Evolutionary conservation across 2,797 vertebrate genomes (phyloP).

Genomic region (Alcedo atthis): DNA sequence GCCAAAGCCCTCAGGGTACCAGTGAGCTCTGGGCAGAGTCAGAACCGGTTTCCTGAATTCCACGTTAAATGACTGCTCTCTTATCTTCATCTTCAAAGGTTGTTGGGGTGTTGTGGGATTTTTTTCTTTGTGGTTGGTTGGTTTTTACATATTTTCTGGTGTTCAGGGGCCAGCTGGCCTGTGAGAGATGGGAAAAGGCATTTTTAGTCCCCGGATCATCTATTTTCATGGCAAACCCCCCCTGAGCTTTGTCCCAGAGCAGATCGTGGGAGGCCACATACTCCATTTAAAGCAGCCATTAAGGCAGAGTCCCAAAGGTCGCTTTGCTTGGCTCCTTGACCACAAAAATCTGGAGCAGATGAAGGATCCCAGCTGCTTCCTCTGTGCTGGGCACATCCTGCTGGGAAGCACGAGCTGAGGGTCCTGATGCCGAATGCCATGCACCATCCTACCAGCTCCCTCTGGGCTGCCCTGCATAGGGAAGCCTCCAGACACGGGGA

Average conservation of each 20-base stretch:
- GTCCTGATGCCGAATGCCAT: fast-evolving
- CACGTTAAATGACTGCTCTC: fast-evolving
- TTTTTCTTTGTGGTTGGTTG: not conserved
- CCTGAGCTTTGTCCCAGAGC: not conserved
- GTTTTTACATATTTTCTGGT: not conserved
- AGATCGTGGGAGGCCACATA: not conserved
- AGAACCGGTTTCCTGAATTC: not conserved
- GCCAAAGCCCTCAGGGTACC: not conserved
- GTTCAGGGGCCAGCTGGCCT: not conserved
- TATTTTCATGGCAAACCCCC: not conserved
- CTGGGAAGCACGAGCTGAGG: not conserved
- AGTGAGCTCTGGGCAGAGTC: fast-evolving
- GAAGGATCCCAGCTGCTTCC: slow-evolving; percentile 7
- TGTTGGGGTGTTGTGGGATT: not conserved
- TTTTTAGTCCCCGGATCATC: not conserved
- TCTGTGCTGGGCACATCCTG: not conserved
- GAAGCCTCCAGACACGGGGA: not conserved
- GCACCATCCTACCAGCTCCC: not conserved
- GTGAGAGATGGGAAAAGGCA: not conserved
- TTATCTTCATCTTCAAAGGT: fast-evolving
- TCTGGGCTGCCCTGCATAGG: not conserved
- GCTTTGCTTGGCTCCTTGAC: not conserved
- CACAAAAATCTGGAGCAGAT: fast-evolving
- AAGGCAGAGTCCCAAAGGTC: not conserved
- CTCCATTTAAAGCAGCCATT: not conserved